Percentiles rank a stretch among this genome's conserved stretches.
These are phyloP conservation scores for Micronycteris hirsuta DNA, from an alignment of 2,113 vertebrate genomes.

Conservation along the genomic window DNA sequence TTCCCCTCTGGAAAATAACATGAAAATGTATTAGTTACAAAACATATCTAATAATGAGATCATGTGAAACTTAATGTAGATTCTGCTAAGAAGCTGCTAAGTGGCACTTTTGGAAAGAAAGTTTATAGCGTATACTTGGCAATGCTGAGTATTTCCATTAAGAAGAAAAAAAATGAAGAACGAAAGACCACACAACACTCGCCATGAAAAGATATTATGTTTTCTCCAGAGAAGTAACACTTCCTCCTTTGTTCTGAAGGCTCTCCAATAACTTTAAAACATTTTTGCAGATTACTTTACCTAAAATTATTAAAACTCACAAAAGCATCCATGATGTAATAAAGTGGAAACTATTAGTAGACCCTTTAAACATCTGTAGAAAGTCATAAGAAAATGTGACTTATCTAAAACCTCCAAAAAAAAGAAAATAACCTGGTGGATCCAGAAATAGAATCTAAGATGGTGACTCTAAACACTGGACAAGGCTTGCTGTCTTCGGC, in stretches of 20 bases:
- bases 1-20: not conserved
- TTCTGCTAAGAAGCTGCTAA: conserved; percentile 21
- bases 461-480: not conserved
- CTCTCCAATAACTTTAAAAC: conserved; percentile 27
- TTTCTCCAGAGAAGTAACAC: conserved; percentile 45
- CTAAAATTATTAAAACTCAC: conserved; percentile 44
- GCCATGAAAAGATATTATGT: conserved; percentile 25
- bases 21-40: not conserved
- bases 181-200: conserved; percentile 41
- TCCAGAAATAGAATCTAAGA: conserved; percentile 46
- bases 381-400: not conserved
- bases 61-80: not conserved
- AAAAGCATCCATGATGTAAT: conserved; percentile 33
- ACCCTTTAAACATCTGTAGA: not conserved
- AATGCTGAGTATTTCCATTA: not conserved
- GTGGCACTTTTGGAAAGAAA: conserved; percentile 28
- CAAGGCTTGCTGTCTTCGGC: conserved; percentile 21
- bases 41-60: not conserved
- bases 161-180: not conserved
- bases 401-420: not conserved
- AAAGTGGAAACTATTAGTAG: conserved; percentile 33
- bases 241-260: conserved; percentile 30
- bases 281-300: conserved; percentile 38
- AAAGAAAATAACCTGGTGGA: not conserved
- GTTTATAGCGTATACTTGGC: conserved; percentile 40